Percentiles rank a stretch among this genome's conserved stretches.
These are phyloP conservation scores for Buathra laborator DNA, from an alignment of 2,888 invertebrate species.

Conservation along the genomic window DNA sequence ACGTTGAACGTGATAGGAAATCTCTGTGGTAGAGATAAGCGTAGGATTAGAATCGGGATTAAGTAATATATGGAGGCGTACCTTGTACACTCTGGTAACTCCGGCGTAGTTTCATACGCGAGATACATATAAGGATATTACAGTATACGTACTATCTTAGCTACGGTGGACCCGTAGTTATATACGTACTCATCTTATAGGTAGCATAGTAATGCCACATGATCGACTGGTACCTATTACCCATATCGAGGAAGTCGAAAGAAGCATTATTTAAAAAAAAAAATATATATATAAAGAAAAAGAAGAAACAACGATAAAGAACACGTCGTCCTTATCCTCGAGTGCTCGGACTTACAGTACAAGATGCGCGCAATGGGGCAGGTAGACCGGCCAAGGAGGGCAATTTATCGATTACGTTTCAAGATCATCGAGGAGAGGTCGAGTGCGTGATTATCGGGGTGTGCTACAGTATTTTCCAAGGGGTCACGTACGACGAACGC, in stretches of 20 bases:
- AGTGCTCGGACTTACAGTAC: slow-evolving; percentile 41
- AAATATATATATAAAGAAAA: background rate
- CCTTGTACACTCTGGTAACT: slow-evolving; percentile 46
- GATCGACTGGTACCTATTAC: slow-evolving; percentile 56
- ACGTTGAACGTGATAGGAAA: slow-evolving; percentile 55
- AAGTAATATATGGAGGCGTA: slow-evolving; percentile 64
- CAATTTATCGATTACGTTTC: slow-evolving; percentile 73
- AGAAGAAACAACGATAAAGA: slow-evolving; percentile 33
- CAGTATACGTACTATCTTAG: slow-evolving; percentile 6
- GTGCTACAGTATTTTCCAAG: slow-evolving; percentile 65
- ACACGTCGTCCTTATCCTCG: slow-evolving; percentile 47
- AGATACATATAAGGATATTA: slow-evolving; percentile 30
- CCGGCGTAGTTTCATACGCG: slow-evolving; percentile 45
- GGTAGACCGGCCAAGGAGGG: slow-evolving; percentile 64
- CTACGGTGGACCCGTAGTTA: background rate
- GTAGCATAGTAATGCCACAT: slow-evolving; percentile 56
- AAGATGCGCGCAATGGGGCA: slow-evolving; percentile 46
- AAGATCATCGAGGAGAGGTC: slow-evolving; percentile 70
- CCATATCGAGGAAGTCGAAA: slow-evolving; percentile 48
- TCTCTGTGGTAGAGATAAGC: slow-evolving; percentile 66
- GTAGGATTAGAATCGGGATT: slow-evolving; percentile 67
- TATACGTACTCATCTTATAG: slow-evolving; percentile 28
- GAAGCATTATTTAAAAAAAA: slow-evolving; percentile 33
- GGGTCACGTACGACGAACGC: slow-evolving; percentile 70
- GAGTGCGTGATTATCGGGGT: slow-evolving; percentile 69